Base-by-base conservation (phyloP, 2,888 invertebrate species). In the Craniophora ligustri region DNA sequence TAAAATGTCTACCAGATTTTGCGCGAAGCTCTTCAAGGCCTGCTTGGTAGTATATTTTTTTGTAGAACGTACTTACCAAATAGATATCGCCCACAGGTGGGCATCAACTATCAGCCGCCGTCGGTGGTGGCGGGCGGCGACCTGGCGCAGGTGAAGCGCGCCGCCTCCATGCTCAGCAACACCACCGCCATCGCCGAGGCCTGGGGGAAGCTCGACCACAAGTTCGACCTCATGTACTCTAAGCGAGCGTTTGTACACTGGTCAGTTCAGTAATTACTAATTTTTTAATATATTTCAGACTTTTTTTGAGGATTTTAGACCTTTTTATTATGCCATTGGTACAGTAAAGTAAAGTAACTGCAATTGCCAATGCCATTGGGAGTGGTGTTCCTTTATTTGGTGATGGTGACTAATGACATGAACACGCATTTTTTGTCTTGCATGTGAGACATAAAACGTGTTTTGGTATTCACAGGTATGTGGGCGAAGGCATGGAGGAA, bases 231-330 rank as follows among this genome's bases (percentile, higher is more conserved):
- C 79, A 98, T 98, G 98, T 98, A 96, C 91, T 96, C 97, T 67
- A 98, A 98, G 92, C 94, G 97, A 59, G 99, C 99, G 41, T 99
- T 99, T 82, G 98, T 99, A 64, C 98, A 99, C 87, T 99, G 99
- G 99, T 98, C 94, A 82, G 95, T 94, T 16, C 7, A 11, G 13
- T 8, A n/a, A 35, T 14, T 30, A 0, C 18, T 19, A 13, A 3
- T 1, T 8, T 19, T 4, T 5, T 14, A 13, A 31, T 13, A 2
- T 15, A 5, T 5, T 3, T 5, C n/a, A n/a, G n/a, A n/a, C n/a
- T n/a, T n/a, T n/a, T n/a, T n/a, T n/a, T n/a, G n/a, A n/a, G n/a
- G n/a, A n/a, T n/a, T n/a, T n/a, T n/a, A n/a, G n/a, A n/a, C n/a
- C n/a, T n/a, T n/a, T n/a, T n/a, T n/a, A n/a, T n/a, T n/a, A n/a